A percentile compares a stretch with the other conserved stretches of the same genome.
phyloP scores from a whole-genome alignment of 2,888 invertebrate species.

The Boloria euphrosyne region DNA sequence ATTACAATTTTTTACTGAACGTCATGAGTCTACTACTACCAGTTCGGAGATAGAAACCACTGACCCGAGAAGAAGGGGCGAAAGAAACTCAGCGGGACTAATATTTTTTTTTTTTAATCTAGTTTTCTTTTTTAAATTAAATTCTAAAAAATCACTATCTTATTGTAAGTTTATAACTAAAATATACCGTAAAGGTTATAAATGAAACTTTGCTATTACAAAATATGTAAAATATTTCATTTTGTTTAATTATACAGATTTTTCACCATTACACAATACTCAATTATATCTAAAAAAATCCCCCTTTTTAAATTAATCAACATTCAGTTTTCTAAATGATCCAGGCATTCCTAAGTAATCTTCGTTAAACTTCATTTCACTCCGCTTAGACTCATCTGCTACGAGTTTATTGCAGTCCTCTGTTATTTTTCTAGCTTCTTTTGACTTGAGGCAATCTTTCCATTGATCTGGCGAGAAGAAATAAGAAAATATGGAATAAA shows the following conservation, averaged over 20 bases:
- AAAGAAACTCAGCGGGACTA: too few relatives aligned
- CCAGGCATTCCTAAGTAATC: constrained; percentile 75
- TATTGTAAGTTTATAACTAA: too few relatives aligned
- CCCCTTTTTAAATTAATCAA: constrained; percentile 53
- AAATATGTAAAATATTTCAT: neutral
- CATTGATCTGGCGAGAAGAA: constrained; percentile 60
- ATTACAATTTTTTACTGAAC: too few relatives aligned
- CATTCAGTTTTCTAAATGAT: constrained; percentile 65
- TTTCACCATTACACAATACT: neutral
- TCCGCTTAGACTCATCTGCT: constrained; percentile 63
- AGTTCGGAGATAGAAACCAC: too few relatives aligned
- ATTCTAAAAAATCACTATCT: too few relatives aligned
- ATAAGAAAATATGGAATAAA: constrained; percentile 33
- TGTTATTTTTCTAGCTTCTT: constrained; percentile 56
- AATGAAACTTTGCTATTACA: neutral
- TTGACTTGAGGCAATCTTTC: constrained; percentile 54
- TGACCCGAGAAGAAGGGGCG: too few relatives aligned
- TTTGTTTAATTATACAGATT: neutral
- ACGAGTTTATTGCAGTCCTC: constrained; percentile 54
- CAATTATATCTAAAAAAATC: neutral
- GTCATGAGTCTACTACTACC: too few relatives aligned
- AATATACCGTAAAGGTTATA: neutral
- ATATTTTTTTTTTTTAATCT: too few relatives aligned
- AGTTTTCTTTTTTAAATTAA: too few relatives aligned
- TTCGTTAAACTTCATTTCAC: constrained; percentile 61